These are phyloP conservation scores for Morpho achilles DNA, from an alignment of 2,888 invertebrate species.

Conservation along the genomic window DNA sequence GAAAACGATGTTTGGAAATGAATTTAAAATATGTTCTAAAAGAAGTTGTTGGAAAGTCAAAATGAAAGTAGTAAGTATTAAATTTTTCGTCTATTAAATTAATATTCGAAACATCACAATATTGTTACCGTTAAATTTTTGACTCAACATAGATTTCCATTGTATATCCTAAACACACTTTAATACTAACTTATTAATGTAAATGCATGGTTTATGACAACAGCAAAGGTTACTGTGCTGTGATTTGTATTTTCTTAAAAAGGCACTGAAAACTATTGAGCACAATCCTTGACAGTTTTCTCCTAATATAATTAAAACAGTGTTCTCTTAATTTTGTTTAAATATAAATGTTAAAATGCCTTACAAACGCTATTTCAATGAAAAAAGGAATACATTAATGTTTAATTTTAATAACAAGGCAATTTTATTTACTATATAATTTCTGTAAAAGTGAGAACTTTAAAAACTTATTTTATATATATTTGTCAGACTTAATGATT, in stretches of 20 bases:
- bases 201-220: constrained; percentile 68
- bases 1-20: no score
- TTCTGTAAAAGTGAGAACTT: constrained; percentile 30
- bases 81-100: constrained; percentile 25
- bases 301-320: not conserved
- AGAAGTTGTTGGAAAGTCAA: not conserved
- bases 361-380: constrained; percentile 1
- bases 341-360: not conserved
- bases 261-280: constrained; percentile 29
- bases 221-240: constrained; percentile 34
- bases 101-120: constrained; percentile 37
- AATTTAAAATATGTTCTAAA: no score
- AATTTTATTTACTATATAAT: constrained; percentile 1
- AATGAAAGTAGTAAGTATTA: constrained; percentile 13
- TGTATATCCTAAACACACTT: constrained; percentile 28
- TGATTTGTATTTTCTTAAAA: constrained; percentile 13
- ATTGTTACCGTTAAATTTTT: constrained; percentile 40
- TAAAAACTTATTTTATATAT: constrained; percentile 19
- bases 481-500: constrained; percentile 23
- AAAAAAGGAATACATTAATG: not conserved
- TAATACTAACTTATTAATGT: constrained; percentile 38
- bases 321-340: no score
- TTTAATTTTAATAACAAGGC: constrained; percentile 3
- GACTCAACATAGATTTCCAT: constrained; percentile 40
- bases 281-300: not conserved